Evolutionary conservation across 30 jellyfish, hydroid and myxozoan species (phyloP).

Genomic region (Turritopsis dohrnii): DNA sequence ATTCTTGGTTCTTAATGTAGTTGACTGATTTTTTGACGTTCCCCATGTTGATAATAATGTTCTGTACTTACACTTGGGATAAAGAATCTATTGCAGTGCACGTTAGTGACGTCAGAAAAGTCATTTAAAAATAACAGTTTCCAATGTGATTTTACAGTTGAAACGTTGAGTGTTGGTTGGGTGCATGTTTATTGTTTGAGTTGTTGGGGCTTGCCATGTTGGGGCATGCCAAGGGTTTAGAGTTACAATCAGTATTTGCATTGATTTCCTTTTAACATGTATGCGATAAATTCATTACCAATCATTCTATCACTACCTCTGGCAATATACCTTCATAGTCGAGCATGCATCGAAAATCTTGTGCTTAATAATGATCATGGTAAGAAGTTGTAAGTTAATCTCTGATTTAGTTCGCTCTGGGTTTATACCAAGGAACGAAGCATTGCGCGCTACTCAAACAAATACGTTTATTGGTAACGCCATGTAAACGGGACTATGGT

Average conservation of each 20-base stretch:
- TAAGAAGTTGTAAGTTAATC: neutral
- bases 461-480: too few species aligned
- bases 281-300: neutral
- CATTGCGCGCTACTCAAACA: too few species aligned
- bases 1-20: too few species aligned
- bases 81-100: neutral
- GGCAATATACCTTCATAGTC: slow-evolving; percentile 9
- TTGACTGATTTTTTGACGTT: too few species aligned
- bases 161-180: neutral
- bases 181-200: neutral
- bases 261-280: neutral
- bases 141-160: neutral
- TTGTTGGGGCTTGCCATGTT: neutral
- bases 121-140: neutral
- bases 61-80: too few species aligned
- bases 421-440: too few species aligned
- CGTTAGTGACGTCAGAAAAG: neutral
- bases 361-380: neutral
- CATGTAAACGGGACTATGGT: too few species aligned
- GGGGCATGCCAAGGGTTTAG: neutral
- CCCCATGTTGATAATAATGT: too few species aligned
- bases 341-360: neutral
- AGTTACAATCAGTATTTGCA: neutral
- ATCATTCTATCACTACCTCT: neutral
- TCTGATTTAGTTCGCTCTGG: neutral